Evolutionary conservation across 2,888 invertebrate genomes (phyloP).

Genomic region (Phortica okadai): DNA sequence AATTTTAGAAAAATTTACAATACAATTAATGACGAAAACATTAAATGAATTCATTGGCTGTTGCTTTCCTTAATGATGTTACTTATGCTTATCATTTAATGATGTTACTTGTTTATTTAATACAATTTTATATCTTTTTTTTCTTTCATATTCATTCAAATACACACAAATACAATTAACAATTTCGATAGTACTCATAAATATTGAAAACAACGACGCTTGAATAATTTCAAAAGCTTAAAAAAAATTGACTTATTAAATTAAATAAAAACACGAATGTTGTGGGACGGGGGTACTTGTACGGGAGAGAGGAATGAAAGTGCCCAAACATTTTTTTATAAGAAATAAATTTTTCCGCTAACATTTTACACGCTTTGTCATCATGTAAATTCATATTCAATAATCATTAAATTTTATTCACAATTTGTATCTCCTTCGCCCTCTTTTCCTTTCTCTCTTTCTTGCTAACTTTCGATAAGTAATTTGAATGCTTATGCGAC

Average conservation of each 20-base stretch:
- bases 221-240: constrained; percentile 32
- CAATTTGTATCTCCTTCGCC: too few relatives aligned
- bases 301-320: too few relatives aligned
- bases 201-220: background rate
- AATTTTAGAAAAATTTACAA: background rate
- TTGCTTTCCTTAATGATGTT: constrained; percentile 23
- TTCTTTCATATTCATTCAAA: too few relatives aligned
- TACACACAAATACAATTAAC: background rate
- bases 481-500: background rate
- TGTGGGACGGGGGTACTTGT: too few relatives aligned
- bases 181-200: background rate
- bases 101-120: background rate
- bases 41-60: constrained; percentile 29
- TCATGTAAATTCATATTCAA: too few relatives aligned
- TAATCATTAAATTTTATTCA: too few relatives aligned
- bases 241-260: background rate
- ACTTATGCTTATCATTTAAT: constrained; percentile 9
- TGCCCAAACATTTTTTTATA: too few relatives aligned
- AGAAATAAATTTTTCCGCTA: too few relatives aligned
- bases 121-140: background rate
- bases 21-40: constrained; percentile 4
- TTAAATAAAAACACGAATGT: too few relatives aligned
- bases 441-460: too few relatives aligned
- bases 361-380: too few relatives aligned
- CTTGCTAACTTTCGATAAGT: background rate